These are phyloP conservation scores for Thymelicus sylvestris DNA, from an alignment of 2,888 invertebrate genomes.

Conservation along the genomic window DNA sequence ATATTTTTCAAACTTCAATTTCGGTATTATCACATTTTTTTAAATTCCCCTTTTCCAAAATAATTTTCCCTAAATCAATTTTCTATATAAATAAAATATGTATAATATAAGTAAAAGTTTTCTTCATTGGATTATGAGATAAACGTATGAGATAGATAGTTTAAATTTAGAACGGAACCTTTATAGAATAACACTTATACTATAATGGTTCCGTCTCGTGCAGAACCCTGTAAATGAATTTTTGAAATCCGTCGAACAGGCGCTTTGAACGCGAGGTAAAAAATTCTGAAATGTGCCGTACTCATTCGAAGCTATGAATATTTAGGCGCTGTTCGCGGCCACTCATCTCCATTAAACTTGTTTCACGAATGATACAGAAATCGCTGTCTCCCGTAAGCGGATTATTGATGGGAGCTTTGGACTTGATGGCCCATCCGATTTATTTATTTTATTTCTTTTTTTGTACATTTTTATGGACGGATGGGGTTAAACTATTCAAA, in stretches of 20 bases:
- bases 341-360: slow-evolving; percentile 36
- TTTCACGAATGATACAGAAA: slow-evolving; percentile 28
- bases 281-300: slow-evolving; percentile 29
- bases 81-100: no score
- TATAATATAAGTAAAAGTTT: no score
- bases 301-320: slow-evolving; percentile 34
- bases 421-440: slow-evolving; percentile 2
- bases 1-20: no score
- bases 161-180: no score
- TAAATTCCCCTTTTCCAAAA: no score
- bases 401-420: slow-evolving; percentile 17
- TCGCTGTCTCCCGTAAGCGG: slow-evolving; percentile 21
- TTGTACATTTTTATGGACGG: neutral
- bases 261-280: slow-evolving; percentile 1
- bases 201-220: neutral
- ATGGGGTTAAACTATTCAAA: neutral
- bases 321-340: slow-evolving; percentile 28
- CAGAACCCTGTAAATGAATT: neutral
- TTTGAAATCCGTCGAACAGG: neutral
- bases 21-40: no score
- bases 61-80: no score
- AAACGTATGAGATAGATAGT: no score
- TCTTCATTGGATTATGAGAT: no score
- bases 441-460: slow-evolving; percentile 1
- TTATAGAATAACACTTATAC: no score